These are phyloP conservation scores for Fragum whitleyi DNA, from an alignment of 2,888 invertebrate genomes.

Conservation along the genomic window DNA sequence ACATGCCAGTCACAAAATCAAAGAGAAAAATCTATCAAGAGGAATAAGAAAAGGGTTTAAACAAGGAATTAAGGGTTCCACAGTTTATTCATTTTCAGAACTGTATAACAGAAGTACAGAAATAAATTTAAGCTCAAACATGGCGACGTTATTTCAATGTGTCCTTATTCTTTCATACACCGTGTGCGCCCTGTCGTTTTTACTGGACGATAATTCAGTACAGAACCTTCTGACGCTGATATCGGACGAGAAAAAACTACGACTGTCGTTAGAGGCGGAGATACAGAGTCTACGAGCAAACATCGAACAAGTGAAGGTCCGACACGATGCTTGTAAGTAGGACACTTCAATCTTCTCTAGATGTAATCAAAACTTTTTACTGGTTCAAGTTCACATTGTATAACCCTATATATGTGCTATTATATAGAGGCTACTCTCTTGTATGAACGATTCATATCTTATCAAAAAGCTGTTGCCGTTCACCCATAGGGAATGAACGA, in stretches of 20 bases:
- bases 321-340: constrained; percentile 50
- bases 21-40: no score
- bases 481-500: no score
- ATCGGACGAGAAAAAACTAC: constrained; percentile 51
- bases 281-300: constrained; percentile 36
- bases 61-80: no score
- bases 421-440: no score
- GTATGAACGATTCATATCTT: no score
- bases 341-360: background rate
- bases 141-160: background rate
- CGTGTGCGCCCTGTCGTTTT: constrained; percentile 24
- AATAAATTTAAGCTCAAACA: background rate
- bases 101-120: background rate
- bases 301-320: constrained; percentile 39
- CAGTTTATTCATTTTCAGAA: background rate
- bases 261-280: constrained; percentile 49
- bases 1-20: no score
- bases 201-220: constrained; percentile 59
- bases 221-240: constrained; percentile 54
- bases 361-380: no score
- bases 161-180: background rate
- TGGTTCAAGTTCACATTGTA: no score
- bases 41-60: no score
- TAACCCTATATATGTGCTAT: no score
- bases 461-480: no score